These are phyloP conservation scores for Fragum whitleyi DNA, from an alignment of 2,888 invertebrate genomes.

Conservation along the genomic window DNA sequence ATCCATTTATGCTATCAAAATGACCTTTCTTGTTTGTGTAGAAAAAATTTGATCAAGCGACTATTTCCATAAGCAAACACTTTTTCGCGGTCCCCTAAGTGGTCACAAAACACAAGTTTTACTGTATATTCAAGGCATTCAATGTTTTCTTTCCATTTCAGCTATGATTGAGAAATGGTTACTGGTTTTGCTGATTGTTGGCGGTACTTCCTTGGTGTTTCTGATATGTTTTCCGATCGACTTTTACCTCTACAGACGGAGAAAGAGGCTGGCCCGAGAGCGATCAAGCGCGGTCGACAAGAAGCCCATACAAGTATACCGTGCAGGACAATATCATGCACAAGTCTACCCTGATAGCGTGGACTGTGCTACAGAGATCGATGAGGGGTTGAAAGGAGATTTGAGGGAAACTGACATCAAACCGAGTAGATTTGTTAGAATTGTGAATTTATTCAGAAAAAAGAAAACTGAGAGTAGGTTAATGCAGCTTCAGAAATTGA, in stretches of 20 bases:
- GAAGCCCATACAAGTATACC: slow-evolving; percentile 4
- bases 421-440: slow-evolving; percentile 21
- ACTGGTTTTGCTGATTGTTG: slow-evolving; percentile 52
- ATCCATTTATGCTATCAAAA: no score
- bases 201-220: slow-evolving; percentile 52
- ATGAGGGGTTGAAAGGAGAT: neutral
- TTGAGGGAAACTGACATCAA: neutral
- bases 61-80: no score
- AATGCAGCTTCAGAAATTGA: slow-evolving; percentile 22
- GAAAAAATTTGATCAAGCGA: no score
- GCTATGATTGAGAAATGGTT: slow-evolving; percentile 61
- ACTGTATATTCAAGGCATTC: no score
- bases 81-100: no score
- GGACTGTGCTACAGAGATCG: neutral
- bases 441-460: slow-evolving; percentile 26
- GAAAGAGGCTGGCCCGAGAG: slow-evolving; percentile 41
- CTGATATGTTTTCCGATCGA: slow-evolving; percentile 60
- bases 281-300: slow-evolving; percentile 10
- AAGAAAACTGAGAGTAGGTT: slow-evolving; percentile 2
- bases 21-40: no score
- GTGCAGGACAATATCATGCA: slow-evolving; percentile 27
- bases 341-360: slow-evolving; percentile 8
- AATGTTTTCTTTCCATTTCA: slow-evolving; percentile 33
- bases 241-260: slow-evolving; percentile 58
- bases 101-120: no score